Evolutionary conservation across 1,140 invertebrate genomes (phyloP).

Genomic region (Diploscapter pachys): DNA sequence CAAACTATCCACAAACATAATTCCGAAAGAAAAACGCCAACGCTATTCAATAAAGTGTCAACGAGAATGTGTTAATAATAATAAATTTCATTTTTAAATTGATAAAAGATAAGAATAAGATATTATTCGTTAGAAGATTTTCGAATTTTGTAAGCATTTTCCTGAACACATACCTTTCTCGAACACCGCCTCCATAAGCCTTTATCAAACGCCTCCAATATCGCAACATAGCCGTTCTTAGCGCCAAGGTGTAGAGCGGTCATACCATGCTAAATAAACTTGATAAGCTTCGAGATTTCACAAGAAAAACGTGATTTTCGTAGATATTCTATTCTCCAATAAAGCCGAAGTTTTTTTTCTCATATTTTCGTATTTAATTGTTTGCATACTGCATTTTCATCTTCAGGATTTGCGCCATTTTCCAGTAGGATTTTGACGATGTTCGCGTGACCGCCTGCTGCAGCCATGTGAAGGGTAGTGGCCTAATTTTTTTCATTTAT

Average conservation of each 20-base stretch:
- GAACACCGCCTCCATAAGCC: constrained; percentile 79
- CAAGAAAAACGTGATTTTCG: neutral
- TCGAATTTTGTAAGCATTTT: too few relatives aligned
- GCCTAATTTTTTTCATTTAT: constrained; percentile 67
- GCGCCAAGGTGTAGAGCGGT: constrained; percentile 93
- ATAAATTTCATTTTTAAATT: too few relatives aligned
- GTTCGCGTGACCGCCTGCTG: constrained; percentile 81
- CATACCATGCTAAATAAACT: constrained; percentile 72
- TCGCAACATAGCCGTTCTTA: constrained; percentile 86
- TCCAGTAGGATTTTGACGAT: constrained; percentile 87
- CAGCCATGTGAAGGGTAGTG: constrained; percentile 90
- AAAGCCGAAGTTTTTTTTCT: neutral
- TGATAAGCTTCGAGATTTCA: neutral
- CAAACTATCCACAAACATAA: too few relatives aligned
- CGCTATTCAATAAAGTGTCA: too few relatives aligned
- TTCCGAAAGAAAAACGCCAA: too few relatives aligned
- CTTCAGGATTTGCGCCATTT: constrained; percentile 87
- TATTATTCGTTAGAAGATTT: too few relatives aligned
- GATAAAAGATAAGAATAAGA: too few relatives aligned
- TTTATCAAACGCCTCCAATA: constrained; percentile 83
- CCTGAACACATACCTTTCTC: constrained; percentile 69
- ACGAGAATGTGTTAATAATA: too few relatives aligned
- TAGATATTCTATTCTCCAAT: too few relatives aligned
- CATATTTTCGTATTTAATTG: neutral
- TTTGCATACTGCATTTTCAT: constrained; percentile 78